Evolutionary conservation across 1,140 invertebrate genomes (phyloP), one percentile per base, ranked within the genome.

Genomic region (Procambarus clarkii): DNA sequence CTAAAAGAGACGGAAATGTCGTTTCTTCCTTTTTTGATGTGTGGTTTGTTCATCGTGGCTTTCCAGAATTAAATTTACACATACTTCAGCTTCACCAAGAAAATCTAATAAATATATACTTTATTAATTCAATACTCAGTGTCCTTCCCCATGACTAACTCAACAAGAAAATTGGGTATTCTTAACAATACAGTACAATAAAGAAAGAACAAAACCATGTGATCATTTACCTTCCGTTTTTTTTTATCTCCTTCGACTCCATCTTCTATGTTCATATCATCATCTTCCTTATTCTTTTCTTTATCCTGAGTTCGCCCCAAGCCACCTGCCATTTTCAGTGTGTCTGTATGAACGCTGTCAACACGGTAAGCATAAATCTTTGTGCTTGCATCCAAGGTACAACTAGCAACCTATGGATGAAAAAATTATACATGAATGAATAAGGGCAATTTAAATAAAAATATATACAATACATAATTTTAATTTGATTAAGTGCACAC

Each of bases 281-380:
- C 34, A 93, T 91, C 93, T 86, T 94, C 94, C 84, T 94, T 92
- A 21, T 93, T 92, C 2, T 95, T 94, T 58, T 92, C 86, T 45
- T 92, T 94, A 58, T 94, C 94, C 69, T 93, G 90, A 44, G 94
- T 93, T 46, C 94, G 95, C 34, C 97, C 94, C 50, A 96, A 94
- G 44, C 96, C 96, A 50, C 96, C 96, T n/a, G 96, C 95, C 94
- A 98, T 96, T 94, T 97, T 97, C 21, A 97, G 94, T 18, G 97
- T 96, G 92, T 97, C 97, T 80, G 95, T 95, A 94, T 98, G 96
- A 7, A 98, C 95, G 92, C 96, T 96, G 94, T 98, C 97, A 0
- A 98, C 97, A 91, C 97, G 94, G 87, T 96, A 96, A 9, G 96
- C 96, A 94, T 98, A 98, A 86, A 98, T 97, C 94, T 97, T 97